Percentiles rank a stretch among this genome's conserved stretches.
Evolutionary conservation across 1,140 invertebrate species (phyloP).

Genomic region (Potamilus streckersoni): DNA sequence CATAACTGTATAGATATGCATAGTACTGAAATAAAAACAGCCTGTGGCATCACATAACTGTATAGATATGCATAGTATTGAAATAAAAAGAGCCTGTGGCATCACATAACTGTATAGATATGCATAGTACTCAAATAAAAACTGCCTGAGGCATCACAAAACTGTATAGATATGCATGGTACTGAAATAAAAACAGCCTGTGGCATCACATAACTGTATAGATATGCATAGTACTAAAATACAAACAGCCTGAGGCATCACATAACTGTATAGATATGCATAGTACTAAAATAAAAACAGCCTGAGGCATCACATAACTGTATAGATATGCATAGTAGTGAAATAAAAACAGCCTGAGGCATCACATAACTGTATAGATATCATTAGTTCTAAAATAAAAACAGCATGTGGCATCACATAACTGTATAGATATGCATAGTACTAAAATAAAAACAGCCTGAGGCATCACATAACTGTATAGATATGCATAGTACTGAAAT

Average conservation of each 20-base stretch:
- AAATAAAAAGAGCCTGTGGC: conserved; percentile 77
- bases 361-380: conserved; percentile 94
- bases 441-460: conserved; percentile 76
- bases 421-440: conserved; percentile 95
- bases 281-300: conserved; percentile 79
- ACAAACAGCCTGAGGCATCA: conserved; percentile 82
- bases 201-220: conserved; percentile 93
- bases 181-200: conserved; percentile 76
- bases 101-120: conserved; percentile 94
- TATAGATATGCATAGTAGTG: conserved; percentile 95
- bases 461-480: conserved; percentile 93
- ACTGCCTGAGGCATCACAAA: conserved; percentile 87
- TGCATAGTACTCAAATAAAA: conserved; percentile 80
- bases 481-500: conserved; percentile 87
- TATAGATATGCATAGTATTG: conserved; percentile 95
- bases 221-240: conserved; percentile 87
- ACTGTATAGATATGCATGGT: conserved; percentile 95
- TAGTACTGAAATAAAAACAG: conserved; percentile 79
- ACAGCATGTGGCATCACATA: conserved; percentile 87
- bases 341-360: conserved; percentile 77
- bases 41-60: conserved; percentile 90
- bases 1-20: conserved; percentile 92
- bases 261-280: conserved; percentile 92
- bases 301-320: conserved; percentile 90
- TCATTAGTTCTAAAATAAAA: conserved; percentile 79